Conservation (phyloP, 2,888 invertebrate genomes). For the Xanthostigma xanthostigma region DNA sequence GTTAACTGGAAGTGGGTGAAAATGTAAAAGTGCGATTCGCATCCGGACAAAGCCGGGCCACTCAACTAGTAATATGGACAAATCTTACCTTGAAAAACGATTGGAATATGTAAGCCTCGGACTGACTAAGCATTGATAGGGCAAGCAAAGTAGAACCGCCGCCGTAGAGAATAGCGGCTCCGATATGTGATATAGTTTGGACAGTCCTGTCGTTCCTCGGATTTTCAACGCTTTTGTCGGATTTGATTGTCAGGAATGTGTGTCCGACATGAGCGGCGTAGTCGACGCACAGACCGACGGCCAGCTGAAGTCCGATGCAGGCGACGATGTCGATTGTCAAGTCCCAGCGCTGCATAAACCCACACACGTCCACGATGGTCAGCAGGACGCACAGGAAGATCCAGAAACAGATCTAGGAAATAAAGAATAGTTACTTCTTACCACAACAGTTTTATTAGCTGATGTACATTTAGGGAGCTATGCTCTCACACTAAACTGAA, state of each 20-base stretch:
- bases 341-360: constrained; percentile 68
- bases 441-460: no score
- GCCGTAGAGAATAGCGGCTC: constrained; percentile 61
- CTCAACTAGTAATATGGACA: background rate
- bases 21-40: no score
- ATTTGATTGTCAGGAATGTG: constrained; percentile 52
- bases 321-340: constrained; percentile 69
- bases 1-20: no score
- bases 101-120: constrained; percentile 61
- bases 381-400: constrained; percentile 60
- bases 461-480: no score
- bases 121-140: constrained; percentile 50
- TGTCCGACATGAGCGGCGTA: constrained; percentile 73
- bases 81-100: constrained; percentile 47
- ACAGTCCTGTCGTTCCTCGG: constrained; percentile 40
- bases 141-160: constrained; percentile 65
- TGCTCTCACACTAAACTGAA: no score
- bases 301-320: constrained; percentile 64
- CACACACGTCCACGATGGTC: constrained; percentile 58
- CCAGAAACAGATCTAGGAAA: constrained; percentile 47
- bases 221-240: constrained; percentile 22
- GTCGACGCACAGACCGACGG: constrained; percentile 71
- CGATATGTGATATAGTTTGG: constrained; percentile 54
- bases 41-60: no score
- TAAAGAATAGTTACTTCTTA: no score